Evolutionary conservation across 2,888 invertebrate genomes (phyloP).

Genomic region (Ryuthela nishihirai): DNA sequence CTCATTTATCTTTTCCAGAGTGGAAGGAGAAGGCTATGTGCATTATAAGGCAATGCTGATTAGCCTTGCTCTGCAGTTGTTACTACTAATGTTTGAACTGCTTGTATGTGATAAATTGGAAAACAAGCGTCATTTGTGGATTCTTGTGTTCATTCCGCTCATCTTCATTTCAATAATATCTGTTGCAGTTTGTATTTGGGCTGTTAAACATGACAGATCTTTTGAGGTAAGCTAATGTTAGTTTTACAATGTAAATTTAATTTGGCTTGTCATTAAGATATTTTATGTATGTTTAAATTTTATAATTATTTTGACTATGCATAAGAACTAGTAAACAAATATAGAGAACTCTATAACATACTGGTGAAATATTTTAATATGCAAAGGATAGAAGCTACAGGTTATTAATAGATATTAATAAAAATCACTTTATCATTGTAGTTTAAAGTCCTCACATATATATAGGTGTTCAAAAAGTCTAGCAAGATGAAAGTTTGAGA

Average conservation of each 20-base stretch:
- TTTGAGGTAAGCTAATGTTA: slow-evolving; percentile 69
- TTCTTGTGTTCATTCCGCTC: slow-evolving; percentile 79
- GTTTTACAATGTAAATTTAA: background rate
- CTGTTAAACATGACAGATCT: slow-evolving; percentile 94
- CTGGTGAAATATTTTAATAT: too few species aligned
- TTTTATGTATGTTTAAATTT: too few species aligned
- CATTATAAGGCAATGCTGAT: slow-evolving; percentile 99
- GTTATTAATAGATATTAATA: too few species aligned
- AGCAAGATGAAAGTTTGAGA: too few species aligned
- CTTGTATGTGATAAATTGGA: slow-evolving; percentile 93
- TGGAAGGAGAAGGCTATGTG: slow-evolving; percentile 92
- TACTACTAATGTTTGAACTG: slow-evolving; percentile 92
- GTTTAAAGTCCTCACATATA: too few species aligned
- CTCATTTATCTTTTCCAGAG: slow-evolving; percentile 61
- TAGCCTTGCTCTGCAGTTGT: slow-evolving; percentile 87
- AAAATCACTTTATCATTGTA: too few species aligned
- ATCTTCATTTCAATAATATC: slow-evolving; percentile 95
- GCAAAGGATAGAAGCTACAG: too few species aligned
- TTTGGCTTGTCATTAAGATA: too few species aligned
- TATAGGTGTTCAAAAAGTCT: too few species aligned
- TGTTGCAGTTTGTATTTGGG: slow-evolving; percentile 96
- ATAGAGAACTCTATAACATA: background rate
- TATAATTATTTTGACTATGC: background rate
- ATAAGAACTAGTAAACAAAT: background rate
- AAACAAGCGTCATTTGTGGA: slow-evolving; percentile 81